Conservation (phyloP, 2,797 vertebrate species). For the Cynopterus sphinx region DNA sequence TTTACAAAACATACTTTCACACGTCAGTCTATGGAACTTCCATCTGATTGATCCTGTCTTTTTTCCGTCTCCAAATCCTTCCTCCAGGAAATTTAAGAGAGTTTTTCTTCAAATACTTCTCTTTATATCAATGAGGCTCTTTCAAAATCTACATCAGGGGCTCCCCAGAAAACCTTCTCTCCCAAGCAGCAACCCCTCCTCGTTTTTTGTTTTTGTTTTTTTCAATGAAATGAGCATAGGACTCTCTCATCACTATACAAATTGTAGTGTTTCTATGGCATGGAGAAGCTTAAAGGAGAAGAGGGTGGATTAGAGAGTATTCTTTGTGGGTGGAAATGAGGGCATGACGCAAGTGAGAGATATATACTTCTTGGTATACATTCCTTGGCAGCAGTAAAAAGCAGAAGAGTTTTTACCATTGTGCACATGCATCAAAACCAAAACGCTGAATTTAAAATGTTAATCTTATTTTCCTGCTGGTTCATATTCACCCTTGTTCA, state of each 20-base stretch:
- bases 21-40: background rate
- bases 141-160: background rate
- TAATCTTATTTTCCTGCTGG: background rate
- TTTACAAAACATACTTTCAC: background rate
- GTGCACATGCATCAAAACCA: background rate
- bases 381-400: background rate
- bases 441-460: background rate
- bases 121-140: background rate
- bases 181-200: background rate
- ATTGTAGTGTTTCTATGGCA: too few relatives aligned
- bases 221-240: background rate
- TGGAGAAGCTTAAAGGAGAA: background rate
- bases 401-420: background rate
- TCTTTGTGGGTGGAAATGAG: background rate
- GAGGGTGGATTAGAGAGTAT: background rate
- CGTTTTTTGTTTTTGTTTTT: background rate
- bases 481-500: background rate
- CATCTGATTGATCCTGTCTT: background rate
- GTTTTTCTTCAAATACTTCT: background rate
- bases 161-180: background rate
- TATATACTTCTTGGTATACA: background rate
- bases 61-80: background rate
- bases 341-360: background rate
- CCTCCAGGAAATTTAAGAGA: background rate
- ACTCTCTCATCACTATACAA: background rate